Base-by-base conservation (phyloP, 2,797 vertebrate species). In the Austrolebias charrua region DNA sequence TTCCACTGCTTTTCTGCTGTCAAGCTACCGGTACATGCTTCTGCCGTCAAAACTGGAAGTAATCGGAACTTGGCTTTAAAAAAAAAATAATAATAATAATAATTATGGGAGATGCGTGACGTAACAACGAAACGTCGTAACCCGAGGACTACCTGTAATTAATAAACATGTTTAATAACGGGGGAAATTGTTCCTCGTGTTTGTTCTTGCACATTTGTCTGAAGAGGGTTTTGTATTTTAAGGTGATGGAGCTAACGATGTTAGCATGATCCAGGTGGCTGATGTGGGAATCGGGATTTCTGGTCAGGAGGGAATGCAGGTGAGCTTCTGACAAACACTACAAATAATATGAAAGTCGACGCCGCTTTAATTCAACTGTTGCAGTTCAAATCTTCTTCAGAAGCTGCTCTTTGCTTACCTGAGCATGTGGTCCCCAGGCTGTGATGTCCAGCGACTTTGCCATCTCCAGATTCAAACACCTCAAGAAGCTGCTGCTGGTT, bases 401-500 rank as follows among this genome's bases (percentile, higher is more conserved):
- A 24, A 24, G 1, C 24, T 24, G 24, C 24, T 24, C 24, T 24
- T 24, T 24, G 3, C 24, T 24, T 24, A 24, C 24, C 24, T 3
- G 3, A 24, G 3, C 24, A 24, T 24, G 67, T 16, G 0, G 5
- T 6, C 38, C 14, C 2, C 92, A 98, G 97, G 97, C 97, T 19
- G 96, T 98, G 78, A 96, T 99, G 95, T 96, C 96, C 81, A 98
- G 97, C 64, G 97, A 99, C 89, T 98, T 98, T 60, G 97, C 97
- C 46, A 44, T 99, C 80, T 95, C 95, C 55, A 94, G 94, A 76
- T 99, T 99, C 66, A 94, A 85, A 80, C 94, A 97, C 70, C 93
- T 99, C 29, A 88, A 82, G 44, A 97, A 95, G 81, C 90, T 99
- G 63, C 86, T 99, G 20, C 93, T 99, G 61, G 96, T 99, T 42